A percentile compares a stretch with the other conserved stretches of the same genome.
phyloP scores from a whole-genome alignment of 2,797 vertebrate species.

The Nannoperca australis region DNA sequence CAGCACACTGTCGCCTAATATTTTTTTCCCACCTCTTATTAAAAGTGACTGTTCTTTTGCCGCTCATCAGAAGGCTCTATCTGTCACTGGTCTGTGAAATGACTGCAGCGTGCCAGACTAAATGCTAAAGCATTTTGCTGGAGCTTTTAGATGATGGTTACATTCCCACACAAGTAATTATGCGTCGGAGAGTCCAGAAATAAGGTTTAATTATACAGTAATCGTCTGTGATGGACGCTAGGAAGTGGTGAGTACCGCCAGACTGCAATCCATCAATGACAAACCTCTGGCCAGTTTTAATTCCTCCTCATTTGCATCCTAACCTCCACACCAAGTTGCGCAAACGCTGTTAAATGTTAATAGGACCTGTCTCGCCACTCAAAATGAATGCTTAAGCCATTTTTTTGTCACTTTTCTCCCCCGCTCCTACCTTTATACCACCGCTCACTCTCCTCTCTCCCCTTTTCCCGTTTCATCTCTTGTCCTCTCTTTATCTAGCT shows the following conservation, averaged over 20 bases:
- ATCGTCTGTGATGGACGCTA: conserved; percentile 99
- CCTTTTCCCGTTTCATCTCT: conserved; percentile 55
- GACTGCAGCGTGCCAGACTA: conserved; percentile 91
- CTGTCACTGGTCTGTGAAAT: conserved; percentile 92
- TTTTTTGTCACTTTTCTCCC: conserved; percentile 90
- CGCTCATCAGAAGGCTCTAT: conserved; percentile 96
- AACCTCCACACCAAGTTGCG: conserved; percentile 99
- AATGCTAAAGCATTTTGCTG: conserved; percentile 97
- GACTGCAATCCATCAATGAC: conserved; percentile 99
- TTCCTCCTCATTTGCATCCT: conserved; percentile 99
- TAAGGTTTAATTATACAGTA: conserved; percentile 99
- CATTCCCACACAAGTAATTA: conserved; percentile 99
- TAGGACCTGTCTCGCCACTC: conserved; percentile 99
- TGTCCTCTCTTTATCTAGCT: conserved; percentile 57
- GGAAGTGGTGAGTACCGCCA: conserved; percentile 98
- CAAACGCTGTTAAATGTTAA: conserved; percentile 99
- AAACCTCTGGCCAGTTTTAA: conserved; percentile 99
- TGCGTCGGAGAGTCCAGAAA: conserved; percentile 99
- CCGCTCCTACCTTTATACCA: conserved; percentile 8
- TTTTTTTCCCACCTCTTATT: conserved; percentile 98
- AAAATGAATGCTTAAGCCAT: conserved; percentile 99
- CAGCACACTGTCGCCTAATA: conserved; percentile 99
- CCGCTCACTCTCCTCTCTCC: conserved; percentile 22
- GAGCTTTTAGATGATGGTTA: conserved; percentile 99
- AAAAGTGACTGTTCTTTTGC: conserved; percentile 99